Conservation (phyloP, 2,113 vertebrate genomes). For the Crocuta crocuta region DNA sequence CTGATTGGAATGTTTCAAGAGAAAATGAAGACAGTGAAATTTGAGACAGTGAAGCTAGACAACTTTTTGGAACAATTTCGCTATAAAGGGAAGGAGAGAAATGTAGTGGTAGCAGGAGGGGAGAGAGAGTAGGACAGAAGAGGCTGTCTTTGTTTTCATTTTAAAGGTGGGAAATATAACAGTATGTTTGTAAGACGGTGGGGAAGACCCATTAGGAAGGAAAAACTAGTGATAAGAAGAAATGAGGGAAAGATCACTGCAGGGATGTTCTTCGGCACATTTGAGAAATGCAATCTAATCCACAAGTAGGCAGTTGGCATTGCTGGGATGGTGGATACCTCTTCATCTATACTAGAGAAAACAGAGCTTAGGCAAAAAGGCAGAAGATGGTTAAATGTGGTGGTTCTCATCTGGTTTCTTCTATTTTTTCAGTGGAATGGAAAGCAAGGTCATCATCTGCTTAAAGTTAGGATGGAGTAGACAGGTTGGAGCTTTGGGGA, state of each 20-base stretch:
- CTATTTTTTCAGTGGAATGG: not conserved
- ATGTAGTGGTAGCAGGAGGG: not conserved
- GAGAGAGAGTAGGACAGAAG: not conserved
- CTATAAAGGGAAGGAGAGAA: not conserved
- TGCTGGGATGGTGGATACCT: not conserved
- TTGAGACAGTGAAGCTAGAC: not conserved
- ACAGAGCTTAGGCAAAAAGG: not conserved
- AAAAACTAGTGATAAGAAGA: not conserved
- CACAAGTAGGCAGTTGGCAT: not conserved
- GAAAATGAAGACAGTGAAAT: not conserved
- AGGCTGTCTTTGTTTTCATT: not conserved
- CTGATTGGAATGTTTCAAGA: not conserved
- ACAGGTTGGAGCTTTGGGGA: not conserved
- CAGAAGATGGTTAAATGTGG: not conserved
- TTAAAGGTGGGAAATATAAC: not conserved
- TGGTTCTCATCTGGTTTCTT: not conserved
- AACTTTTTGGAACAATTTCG: not conserved
- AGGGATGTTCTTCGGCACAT: not conserved
- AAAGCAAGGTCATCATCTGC: not conserved
- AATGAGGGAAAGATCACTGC: not conserved
- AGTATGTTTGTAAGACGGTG: not conserved
- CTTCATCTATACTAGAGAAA: not conserved
- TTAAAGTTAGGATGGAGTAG: not conserved
- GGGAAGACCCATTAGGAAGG: not conserved
- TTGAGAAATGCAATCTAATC: not conserved